A percentile compares a stretch with the other conserved stretches of the same genome.
Evolutionary conservation across 1,140 invertebrate species (phyloP).

Genomic region (Temnothorax longispinosus): DNA sequence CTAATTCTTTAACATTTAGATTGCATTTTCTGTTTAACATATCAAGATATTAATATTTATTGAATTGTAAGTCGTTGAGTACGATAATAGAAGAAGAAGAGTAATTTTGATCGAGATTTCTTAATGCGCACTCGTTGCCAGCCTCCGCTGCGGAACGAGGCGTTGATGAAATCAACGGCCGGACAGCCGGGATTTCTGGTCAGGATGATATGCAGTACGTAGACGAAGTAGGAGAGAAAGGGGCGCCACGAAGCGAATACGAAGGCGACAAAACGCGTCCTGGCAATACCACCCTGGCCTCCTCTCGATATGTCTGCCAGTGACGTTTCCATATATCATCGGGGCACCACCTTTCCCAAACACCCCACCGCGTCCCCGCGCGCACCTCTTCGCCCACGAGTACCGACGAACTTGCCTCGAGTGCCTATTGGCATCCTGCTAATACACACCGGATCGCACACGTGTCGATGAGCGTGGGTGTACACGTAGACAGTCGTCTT

Average conservation of each 20-base stretch:
- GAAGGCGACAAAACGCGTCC: conserved; percentile 80
- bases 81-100: not conserved
- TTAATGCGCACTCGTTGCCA: not conserved
- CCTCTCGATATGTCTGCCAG: conserved; percentile 83
- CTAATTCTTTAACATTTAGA: not conserved
- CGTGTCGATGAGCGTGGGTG: conserved; percentile 44
- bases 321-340: conserved; percentile 85
- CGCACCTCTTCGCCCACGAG: conserved; percentile 65
- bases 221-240: conserved; percentile 35
- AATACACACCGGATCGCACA: conserved; percentile 75
- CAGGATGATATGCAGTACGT: conserved; percentile 64
- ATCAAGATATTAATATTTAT: not conserved
- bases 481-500: conserved; percentile 28
- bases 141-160: not conserved
- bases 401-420: conserved; percentile 75
- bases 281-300: conserved; percentile 71
- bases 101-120: not conserved
- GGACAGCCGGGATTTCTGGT: conserved; percentile 65
- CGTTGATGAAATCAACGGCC: conserved; percentile 39
- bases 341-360: conserved; percentile 72
- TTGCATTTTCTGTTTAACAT: not conserved
- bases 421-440: conserved; percentile 80
- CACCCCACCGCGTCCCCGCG: conserved; percentile 66
- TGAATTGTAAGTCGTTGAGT: not conserved
- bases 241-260: conserved; percentile 73